Evolutionary conservation across 2,888 invertebrate genomes (phyloP), one percentile per base, ranked within the genome.

Genomic region (Zeuzera pyrina): DNA sequence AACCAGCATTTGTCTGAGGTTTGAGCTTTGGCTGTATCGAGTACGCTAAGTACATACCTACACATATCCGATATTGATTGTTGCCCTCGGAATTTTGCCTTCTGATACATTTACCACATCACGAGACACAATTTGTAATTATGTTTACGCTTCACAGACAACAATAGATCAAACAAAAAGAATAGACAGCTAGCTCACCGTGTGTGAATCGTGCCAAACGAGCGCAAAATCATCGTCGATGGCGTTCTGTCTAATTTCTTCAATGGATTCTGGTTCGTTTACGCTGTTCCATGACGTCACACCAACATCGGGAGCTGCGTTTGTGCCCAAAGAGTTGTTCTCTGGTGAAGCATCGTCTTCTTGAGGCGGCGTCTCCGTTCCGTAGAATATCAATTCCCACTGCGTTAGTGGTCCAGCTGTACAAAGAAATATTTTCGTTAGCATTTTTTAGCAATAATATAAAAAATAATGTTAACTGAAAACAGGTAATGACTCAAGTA

Each of bases 351-450:
- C 92, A 59, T 92, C 77, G 25, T 68, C 74, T 29, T 86, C 85
- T 53, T 88, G 87, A 5, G 88, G 78, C 1, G 88, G 87, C 1
- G 74, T 72, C 43, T 88, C 89, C 1, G 94, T 94, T 24, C 94
- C 94, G 69, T 93, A 92, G 64, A 94, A 88, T 55, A 92, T 89
- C 55, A 94, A 70, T 66, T 91, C 89, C 94, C 94, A 94, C 49
- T 91, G 90, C 30, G 88, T 86, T 35, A 94, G 76, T 1, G 81
- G 79, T 22, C 79, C 81, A 54, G 88, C 87, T 54, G 86, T 76
- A 84, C 50, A 43, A 52, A 8, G 19, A 19, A 19, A 19, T 6
- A 19, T 6, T 5, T 6, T 19, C 5, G 8, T 8, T 8, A n/a
- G n/a, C n/a, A n/a, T n/a, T n/a, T n/a, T n/a, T n/a, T n/a, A n/a